Conservation (phyloP, 2,113 vertebrate genomes). For the Condylura cristata region DNA sequence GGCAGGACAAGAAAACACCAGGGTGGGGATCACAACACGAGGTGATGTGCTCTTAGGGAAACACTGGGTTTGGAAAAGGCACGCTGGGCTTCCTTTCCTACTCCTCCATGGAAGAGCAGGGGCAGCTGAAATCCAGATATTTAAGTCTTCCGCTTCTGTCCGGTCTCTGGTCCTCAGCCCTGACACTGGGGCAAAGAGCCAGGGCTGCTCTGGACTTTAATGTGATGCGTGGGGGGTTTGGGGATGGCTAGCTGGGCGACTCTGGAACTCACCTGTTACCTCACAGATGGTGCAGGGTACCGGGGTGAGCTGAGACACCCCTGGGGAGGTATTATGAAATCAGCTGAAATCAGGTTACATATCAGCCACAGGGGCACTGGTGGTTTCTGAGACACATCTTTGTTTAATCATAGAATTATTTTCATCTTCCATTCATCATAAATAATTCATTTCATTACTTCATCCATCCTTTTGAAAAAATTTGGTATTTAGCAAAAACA, state of each 20-base stretch:
- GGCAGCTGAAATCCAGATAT: not conserved
- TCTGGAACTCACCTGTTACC: not conserved
- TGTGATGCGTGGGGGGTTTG: accelerated
- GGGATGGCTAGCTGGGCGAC: not conserved
- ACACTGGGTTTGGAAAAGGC: not conserved
- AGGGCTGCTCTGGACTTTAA: constrained; percentile 31
- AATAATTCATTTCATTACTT: constrained; percentile 66
- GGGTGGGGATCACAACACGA: not conserved
- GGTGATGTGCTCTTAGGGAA: not conserved
- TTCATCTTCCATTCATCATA: constrained; percentile 71
- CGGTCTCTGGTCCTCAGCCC: not conserved
- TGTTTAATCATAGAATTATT: constrained; percentile 74
- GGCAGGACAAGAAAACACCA: not conserved
- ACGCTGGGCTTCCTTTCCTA: not conserved
- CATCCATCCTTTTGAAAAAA: constrained; percentile 54
- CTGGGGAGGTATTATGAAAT: not conserved
- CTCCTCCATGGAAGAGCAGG: not conserved
- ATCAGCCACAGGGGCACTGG: constrained; percentile 40
- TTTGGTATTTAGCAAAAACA: constrained; percentile 79
- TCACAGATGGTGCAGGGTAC: not conserved
- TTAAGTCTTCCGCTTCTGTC: not conserved
- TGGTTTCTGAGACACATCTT: constrained; percentile 49
- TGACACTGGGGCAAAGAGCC: not conserved
- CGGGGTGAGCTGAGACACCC: not conserved
- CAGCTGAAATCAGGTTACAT: constrained; percentile 26